A percentile compares a stretch with the other conserved stretches of the same genome.
phyloP scores from a whole-genome alignment of 2,113 vertebrate species.

The Alces alces region DNA sequence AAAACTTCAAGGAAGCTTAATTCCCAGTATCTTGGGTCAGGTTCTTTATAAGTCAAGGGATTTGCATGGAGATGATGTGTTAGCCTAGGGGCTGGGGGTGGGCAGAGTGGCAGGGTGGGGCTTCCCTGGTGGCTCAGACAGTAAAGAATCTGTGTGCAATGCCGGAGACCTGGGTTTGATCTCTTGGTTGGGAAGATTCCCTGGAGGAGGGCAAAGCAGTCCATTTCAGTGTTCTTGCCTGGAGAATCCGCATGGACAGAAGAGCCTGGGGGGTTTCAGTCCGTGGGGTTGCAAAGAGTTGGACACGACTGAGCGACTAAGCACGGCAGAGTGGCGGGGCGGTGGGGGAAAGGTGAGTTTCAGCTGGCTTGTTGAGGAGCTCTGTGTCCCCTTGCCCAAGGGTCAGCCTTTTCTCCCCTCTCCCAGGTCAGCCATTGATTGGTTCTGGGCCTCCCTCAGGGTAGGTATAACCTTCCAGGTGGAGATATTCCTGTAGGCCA shows the following conservation, averaged over 20 bases:
- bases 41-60: neutral
- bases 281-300: neutral
- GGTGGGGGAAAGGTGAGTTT: neutral
- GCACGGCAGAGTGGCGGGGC: neutral
- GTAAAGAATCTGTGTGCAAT: neutral
- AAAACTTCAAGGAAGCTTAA: neutral
- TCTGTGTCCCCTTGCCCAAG: neutral
- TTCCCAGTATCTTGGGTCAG: neutral
- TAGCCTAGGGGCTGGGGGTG: neutral
- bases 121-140: neutral
- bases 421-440: neutral
- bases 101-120: neutral
- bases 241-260: neutral
- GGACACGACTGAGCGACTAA: neutral
- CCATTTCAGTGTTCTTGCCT: neutral
- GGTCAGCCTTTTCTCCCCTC: neutral
- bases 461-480: neutral
- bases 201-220: neutral
- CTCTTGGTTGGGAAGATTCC: neutral
- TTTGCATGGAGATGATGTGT: neutral
- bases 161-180: neutral
- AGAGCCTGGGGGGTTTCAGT: neutral
- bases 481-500: neutral
- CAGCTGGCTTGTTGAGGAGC: neutral
- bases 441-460: neutral